phyloP scores from a whole-genome alignment of 2,113 vertebrate genomes.

The Reinhardtius hippoglossoides region DNA sequence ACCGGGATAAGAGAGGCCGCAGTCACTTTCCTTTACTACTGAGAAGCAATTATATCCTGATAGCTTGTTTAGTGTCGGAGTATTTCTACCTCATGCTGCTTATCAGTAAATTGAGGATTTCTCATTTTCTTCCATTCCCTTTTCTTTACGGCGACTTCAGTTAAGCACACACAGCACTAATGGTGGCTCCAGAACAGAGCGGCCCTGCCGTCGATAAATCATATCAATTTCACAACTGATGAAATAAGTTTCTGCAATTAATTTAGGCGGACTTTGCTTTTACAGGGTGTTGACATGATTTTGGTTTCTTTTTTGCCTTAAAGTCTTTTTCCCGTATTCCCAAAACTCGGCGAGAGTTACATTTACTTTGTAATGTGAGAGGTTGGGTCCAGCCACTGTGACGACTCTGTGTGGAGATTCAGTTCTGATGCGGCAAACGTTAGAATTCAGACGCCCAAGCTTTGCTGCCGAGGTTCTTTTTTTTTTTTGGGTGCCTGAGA shows the following conservation, averaged over 20 bases:
- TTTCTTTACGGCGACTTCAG: slow-evolving; percentile 14
- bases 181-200: slow-evolving; percentile 31
- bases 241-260: neutral
- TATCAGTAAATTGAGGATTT: slow-evolving; percentile 54
- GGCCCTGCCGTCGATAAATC: slow-evolving; percentile 12
- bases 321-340: slow-evolving; percentile 1
- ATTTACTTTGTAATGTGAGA: slow-evolving; percentile 6
- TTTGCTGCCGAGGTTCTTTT: neutral
- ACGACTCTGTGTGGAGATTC: neutral
- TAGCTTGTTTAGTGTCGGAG: slow-evolving; percentile 34
- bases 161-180: slow-evolving; percentile 32
- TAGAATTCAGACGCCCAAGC: neutral
- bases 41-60: slow-evolving; percentile 45
- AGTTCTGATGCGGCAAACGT: slow-evolving; percentile 2
- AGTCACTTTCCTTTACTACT: slow-evolving; percentile 5
- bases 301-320: neutral
- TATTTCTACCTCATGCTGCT: slow-evolving; percentile 31
- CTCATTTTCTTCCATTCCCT: slow-evolving; percentile 25
- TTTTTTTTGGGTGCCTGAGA: neutral
- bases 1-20: slow-evolving; percentile 16
- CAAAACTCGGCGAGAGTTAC: neutral
- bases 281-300: slow-evolving; percentile 1
- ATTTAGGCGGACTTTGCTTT: neutral
- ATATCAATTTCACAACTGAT: slow-evolving; percentile 17
- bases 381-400: neutral